Evolutionary conservation across 2,888 invertebrate genomes (phyloP), one percentile per base, ranked within the genome.

Genomic region (Dolichomitus sp.): DNA sequence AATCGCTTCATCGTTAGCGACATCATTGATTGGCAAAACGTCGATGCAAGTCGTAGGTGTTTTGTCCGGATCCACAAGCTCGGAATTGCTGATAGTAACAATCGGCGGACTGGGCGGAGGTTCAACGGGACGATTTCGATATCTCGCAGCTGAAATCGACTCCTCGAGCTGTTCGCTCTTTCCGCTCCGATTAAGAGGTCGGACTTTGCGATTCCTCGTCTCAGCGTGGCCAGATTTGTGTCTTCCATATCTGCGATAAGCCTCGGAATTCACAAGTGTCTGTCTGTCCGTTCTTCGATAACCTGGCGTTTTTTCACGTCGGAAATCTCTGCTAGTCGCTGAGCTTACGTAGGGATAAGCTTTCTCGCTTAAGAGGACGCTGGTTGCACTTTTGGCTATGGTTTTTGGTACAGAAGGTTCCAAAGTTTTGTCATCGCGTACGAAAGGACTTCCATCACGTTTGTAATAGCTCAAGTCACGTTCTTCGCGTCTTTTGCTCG

Each of bases 311-410:
- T 96, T 97, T 85, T 96, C 96, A 81, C 96, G 94, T 6, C 94
- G 94, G 87, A 94, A 94, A 40, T 95, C 95, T 27, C 87, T 88
- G 68, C 75, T 84, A 5, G 84, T 86, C 7, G 87, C 79, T 1
- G 91, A 89, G 12, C 93, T 92, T 1, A 95, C 95, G 89, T 95
- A 95, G 0, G 96, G 96, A 89, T 96, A 96, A 0, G 95, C 95
- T 90, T 96, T 96, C 91, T 97, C 96, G 63, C 96, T 95, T 84
- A 97, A 95, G 11, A 97, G 94, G 73, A 97, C 96, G 85, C 92
- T 93, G 1, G 97, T 97, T 17, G 97, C 95, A 91, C 97, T 97
- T 91, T 97, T 96, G 88, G 96, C 94, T 40, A 97, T 73, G 88
- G 94, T 92, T 91, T 96, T 66, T 2, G 92, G 89, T 50, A 88